A percentile compares a stretch with the other conserved stretches of the same genome.
Conservation (phyloP, 2,113 vertebrate genomes). For the Seriola dumerili region DNA sequence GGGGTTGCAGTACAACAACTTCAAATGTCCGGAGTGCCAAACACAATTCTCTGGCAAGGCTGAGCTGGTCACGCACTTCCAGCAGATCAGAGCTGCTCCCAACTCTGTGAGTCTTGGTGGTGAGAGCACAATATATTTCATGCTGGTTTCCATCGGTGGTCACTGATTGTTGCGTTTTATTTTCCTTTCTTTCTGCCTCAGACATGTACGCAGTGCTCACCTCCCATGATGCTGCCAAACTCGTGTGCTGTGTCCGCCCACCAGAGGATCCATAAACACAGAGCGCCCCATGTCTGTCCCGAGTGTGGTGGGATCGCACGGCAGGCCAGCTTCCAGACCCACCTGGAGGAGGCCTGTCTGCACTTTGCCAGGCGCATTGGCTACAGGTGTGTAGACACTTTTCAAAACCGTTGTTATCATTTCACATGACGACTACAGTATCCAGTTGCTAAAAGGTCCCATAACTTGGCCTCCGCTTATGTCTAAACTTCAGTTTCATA, state of each 20-base stretch:
- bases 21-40: slow-evolving; percentile 92
- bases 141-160: neutral
- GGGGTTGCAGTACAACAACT: slow-evolving; percentile 88
- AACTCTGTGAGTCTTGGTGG: slow-evolving; percentile 78
- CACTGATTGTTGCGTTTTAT: neutral
- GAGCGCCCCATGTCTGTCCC: slow-evolving; percentile 91
- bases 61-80: slow-evolving; percentile 92
- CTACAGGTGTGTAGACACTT: slow-evolving; percentile 86
- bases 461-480: neutral
- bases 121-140: neutral
- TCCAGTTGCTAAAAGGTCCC: neutral
- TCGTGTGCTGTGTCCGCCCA: slow-evolving; percentile 92
- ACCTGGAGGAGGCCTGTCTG: slow-evolving; percentile 92
- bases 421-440: neutral
- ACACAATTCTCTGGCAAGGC: slow-evolving; percentile 90
- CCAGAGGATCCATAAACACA: slow-evolving; percentile 93
- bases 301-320: slow-evolving; percentile 93
- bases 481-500: no score
- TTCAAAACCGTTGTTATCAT: neutral
- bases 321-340: slow-evolving; percentile 89
- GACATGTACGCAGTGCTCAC: slow-evolving; percentile 90
- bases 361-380: slow-evolving; percentile 93
- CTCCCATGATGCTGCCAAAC: slow-evolving; percentile 92
- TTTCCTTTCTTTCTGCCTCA: slow-evolving; percentile 50
- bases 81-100: slow-evolving; percentile 83